These are phyloP conservation scores for Scomber scombrus DNA, from an alignment of 2,113 vertebrate genomes.

Conservation along the genomic window DNA sequence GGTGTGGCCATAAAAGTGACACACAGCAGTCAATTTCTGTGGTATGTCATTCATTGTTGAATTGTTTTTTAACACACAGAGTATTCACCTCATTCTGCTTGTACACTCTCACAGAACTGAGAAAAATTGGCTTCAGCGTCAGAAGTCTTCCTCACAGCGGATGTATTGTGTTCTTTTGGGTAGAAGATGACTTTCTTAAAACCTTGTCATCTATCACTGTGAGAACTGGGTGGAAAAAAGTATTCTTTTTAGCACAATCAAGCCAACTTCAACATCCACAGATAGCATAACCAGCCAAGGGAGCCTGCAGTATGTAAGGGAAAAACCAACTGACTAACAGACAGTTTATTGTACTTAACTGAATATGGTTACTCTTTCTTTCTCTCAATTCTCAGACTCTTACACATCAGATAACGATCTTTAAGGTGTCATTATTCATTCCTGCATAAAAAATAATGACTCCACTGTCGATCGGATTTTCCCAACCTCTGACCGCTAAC, in stretches of 20 bases:
- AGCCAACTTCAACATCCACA: neutral
- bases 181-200: neutral
- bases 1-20: neutral
- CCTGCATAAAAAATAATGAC: neutral
- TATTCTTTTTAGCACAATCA: neutral
- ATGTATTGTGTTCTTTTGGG: neutral
- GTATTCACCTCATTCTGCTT: neutral
- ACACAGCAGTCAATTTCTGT: neutral
- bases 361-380: too few species aligned
- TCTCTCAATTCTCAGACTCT: slow-evolving; percentile 13
- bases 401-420: neutral
- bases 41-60: neutral
- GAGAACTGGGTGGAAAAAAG: slow-evolving; percentile 15
- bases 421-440: slow-evolving; percentile 6
- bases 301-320: neutral
- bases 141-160: neutral
- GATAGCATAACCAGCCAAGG: neutral
- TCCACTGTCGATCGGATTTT: neutral
- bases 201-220: neutral
- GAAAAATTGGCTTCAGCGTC: neutral
- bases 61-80: neutral
- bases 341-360: neutral
- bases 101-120: too few species aligned
- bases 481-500: neutral
- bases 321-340: neutral